phyloP scores from a whole-genome alignment of 2,888 invertebrate species.

The Chirona hameri region DNA sequence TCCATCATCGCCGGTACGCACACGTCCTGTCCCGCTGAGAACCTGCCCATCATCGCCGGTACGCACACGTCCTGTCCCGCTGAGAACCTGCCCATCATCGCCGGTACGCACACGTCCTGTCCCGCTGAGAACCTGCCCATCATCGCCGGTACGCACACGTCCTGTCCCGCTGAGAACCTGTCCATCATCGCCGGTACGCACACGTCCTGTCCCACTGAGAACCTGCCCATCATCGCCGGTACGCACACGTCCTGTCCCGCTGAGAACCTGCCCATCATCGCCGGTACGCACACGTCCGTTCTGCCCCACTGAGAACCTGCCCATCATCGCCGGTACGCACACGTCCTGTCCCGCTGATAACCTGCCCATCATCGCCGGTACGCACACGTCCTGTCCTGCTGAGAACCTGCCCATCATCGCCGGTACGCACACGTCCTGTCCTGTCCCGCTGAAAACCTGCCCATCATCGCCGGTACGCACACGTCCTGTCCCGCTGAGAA shows the following conservation, averaged over 20 bases:
- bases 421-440: neutral
- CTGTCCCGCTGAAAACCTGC: neutral
- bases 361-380: constrained; percentile 10
- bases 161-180: neutral
- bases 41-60: constrained; percentile 10
- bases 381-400: neutral
- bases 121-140: neutral
- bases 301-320: neutral
- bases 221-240: constrained; percentile 10
- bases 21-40: neutral
- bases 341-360: neutral
- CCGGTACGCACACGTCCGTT: neutral
- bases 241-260: neutral
- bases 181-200: neutral
- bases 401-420: constrained; percentile 5
- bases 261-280: constrained; percentile 4
- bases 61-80: neutral
- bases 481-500: neutral
- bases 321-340: neutral
- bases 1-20: neutral
- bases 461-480: neutral
- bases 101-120: neutral
- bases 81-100: constrained; percentile 4
- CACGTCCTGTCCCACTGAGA: neutral
- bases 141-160: neutral